Conservation (phyloP, 2,888 invertebrate genomes). For the Gymnoscelis rufifasciata region DNA sequence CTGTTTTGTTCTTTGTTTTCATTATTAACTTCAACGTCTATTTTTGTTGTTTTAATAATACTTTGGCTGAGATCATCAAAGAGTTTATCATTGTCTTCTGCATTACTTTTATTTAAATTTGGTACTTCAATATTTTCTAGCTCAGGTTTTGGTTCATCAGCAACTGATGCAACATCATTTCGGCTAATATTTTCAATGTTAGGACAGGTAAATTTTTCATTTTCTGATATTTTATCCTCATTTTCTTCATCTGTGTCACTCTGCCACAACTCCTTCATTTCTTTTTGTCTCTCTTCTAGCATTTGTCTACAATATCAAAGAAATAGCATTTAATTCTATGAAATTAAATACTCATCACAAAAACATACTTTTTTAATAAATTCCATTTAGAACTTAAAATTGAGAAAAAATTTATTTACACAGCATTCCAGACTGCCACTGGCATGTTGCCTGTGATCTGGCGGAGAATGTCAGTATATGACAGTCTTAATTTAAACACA, state of each 20-base stretch:
- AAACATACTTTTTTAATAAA: no score
- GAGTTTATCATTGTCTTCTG: slow-evolving; percentile 13
- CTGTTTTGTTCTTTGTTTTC: slow-evolving; percentile 10
- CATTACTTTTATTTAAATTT: slow-evolving; percentile 1
- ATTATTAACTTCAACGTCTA: neutral
- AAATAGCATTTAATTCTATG: no score
- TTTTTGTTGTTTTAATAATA: slow-evolving; percentile 2
- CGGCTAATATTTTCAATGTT: neutral
- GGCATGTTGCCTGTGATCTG: no score
- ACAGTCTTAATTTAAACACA: no score
- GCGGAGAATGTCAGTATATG: no score
- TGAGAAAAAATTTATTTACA: no score
- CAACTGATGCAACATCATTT: neutral
- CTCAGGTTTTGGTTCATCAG: neutral
- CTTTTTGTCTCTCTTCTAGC: slow-evolving; percentile 85
- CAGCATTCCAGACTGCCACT: no score
- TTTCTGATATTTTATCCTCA: slow-evolving; percentile 14
- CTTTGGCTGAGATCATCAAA: slow-evolving; percentile 13
- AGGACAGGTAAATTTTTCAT: slow-evolving; percentile 1
- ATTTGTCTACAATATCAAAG: slow-evolving; percentile 71
- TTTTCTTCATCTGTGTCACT: slow-evolving; percentile 70
- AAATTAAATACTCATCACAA: no score
- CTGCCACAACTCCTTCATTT: slow-evolving; percentile 86
- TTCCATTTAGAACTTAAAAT: no score
- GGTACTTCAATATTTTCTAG: neutral